Base-by-base conservation (phyloP, 2,113 vertebrate species). In the Thunnus thynnus region DNA sequence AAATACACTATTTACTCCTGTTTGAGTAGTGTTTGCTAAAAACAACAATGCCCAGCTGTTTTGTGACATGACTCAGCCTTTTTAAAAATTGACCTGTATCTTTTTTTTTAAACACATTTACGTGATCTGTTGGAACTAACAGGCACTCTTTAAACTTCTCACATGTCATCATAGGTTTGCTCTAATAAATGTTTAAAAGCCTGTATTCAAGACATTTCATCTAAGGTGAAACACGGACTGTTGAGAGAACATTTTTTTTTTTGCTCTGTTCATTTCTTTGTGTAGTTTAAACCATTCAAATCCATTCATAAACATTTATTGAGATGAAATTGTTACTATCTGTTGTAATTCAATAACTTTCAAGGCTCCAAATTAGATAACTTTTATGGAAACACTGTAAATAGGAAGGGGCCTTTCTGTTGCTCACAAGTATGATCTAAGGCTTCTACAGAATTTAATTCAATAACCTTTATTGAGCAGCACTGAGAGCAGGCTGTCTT, bases 371-470 rank as follows among this genome's bases (percentile, higher is more conserved):
- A 78, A 77, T 70, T 18, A 22, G n/a, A 47, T 57, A 0, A 16
- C 46, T 52, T 64, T 65, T 61, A 82, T 32, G 41, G 65, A 44
- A 52, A n/a, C n/a, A 0, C 9, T 13, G 36, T 41, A 7, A 58
- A 17, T 20, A 30, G 64, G 25, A 47, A 13, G 0, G 50, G 27
- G 20, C 10, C 7, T 0, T 20, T 76, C 32, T 7, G 0, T 20
- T 3, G 16, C 5, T 54, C 18, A 10, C 68, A 73, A 69, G 10
- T 0, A 25, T 32, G 9, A 2, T 69, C 67, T 64, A 65, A 58
- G 71, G 69, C 32, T 63, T 72, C 64, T 57, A 41, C 12, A 57
- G 32, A 62, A 82, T 86, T 86, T 1, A 57, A 82, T 41, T 78
- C 54, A 46, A 17, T 72, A 77, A 63, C 46, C 64, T 87, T 81